phyloP scores from a whole-genome alignment of 2,888 invertebrate genomes.

The Ephialtes manifestator region DNA sequence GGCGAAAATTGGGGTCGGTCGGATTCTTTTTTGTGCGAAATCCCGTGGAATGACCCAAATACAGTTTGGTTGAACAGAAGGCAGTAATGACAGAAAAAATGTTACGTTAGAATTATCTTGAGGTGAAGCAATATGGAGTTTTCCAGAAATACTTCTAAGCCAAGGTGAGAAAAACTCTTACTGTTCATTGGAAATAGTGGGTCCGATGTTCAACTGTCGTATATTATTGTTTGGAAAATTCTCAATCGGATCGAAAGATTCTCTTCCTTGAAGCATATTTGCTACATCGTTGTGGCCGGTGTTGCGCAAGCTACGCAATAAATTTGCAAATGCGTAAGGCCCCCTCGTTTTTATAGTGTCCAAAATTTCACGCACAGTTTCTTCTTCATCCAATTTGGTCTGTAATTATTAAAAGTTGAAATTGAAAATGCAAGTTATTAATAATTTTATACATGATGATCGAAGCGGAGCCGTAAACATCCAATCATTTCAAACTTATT shows the following conservation, averaged over 20 bases:
- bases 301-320: constrained; percentile 77
- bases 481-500: background rate
- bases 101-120: too few relatives aligned
- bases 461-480: background rate
- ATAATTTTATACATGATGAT: background rate
- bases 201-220: constrained; percentile 1
- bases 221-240: constrained; percentile 22
- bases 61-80: too few relatives aligned
- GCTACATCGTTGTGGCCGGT: constrained; percentile 77
- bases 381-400: constrained; percentile 70
- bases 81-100: too few relatives aligned
- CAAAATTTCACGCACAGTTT: constrained; percentile 76
- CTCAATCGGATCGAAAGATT: background rate
- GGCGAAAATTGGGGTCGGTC: too few relatives aligned
- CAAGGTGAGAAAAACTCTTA: background rate
- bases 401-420: constrained; percentile 63
- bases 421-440: background rate
- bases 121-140: too few relatives aligned
- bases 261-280: constrained; percentile 70
- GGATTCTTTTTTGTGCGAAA: too few relatives aligned
- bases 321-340: constrained; percentile 80
- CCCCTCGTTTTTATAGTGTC: constrained; percentile 81
- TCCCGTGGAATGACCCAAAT: too few relatives aligned
- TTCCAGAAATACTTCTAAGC: background rate
- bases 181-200: background rate